Base-by-base conservation (phyloP, 2,888 invertebrate species). In the Glaucopsyche alexis region DNA sequence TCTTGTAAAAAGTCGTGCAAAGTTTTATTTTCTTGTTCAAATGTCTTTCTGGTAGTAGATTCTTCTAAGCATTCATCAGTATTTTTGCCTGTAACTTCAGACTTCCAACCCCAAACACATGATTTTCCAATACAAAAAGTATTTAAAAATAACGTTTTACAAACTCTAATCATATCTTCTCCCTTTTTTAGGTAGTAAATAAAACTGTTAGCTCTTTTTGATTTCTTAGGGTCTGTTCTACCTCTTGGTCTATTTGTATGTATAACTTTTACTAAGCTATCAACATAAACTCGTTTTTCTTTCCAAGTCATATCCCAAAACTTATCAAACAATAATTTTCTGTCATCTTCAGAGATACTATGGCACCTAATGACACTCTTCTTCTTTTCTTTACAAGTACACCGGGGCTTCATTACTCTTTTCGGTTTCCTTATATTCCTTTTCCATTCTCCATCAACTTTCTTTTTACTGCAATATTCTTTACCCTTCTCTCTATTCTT, bases 151-250 rank as follows among this genome's bases (percentile, higher is more conserved):
- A 72, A 52, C n/a, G 65, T 72, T 66, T 72, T 72, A 66, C 72
- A 72, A 66, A 72, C 72, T 66, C 66, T 66, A 49, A 66, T 72
- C 72, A 64, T 64, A 42, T 72, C 72, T 13, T 66, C 72, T 66
- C 66, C 66, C 42, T 72, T 67, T 72, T 66, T 72, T 47, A 72
- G 65, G 47, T 72, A 49, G 50, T 72, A 72, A 45, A 72, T 45
- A 72, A 67, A 73, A 66, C 70, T 73, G 71, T 71, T 71, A 40
- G 49, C 65, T 72, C 72, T 49, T 65, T 72, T 72, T 45, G 74
- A 75, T 55, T 71, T 71, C 55, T 74, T 69, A 67, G 75, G 75
- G 64, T 75, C 72, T 74, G 71, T 74, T 73, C 75, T 74, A 71
- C 52, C 72, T 65, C 74, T 73, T 70, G 73, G 74, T 70, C 74